Evolutionary conservation across 2,113 vertebrate genomes (phyloP), one percentile per base, ranked within the genome.

Genomic region (Octodon degus): DNA sequence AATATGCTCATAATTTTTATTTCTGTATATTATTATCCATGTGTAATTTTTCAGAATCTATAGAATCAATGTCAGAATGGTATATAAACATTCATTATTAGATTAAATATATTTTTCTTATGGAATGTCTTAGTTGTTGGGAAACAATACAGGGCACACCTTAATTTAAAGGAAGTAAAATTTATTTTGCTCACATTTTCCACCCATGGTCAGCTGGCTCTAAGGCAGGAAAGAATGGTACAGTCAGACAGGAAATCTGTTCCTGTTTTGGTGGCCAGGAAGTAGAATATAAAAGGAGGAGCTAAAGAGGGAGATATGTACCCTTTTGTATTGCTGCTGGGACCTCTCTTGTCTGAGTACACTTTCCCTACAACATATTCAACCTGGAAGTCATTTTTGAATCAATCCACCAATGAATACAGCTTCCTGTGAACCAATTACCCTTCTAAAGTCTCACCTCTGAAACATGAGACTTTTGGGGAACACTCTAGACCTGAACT

Each of bases 1-100:
- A 94, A 91, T 96, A 94, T 81, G 13, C 37, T 94, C 55, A 96
- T 72, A 92, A 97, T 91, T 97, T 97, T 89, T 97, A 79, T 96
- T 95, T 72, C 82, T 97, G 97, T 96, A 89, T 97, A 90, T 97
- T 97, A 93, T 97, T 97, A 72, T 92, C 77, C 34, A 53, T 95
- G n/a, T 40, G 63, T 3, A 37, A 68, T 94, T 91, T 97, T 90
- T 74, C 14, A 97, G 89, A 95, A 86, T 87, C 30, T 92, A 14
- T 47, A 63, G 32, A 94, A 37, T 65, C 58, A 83, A 37, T 67
- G 19, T 96, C 32, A 96, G 67, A 60, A 96, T 86, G 80, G 86
- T 43, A 72, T 80, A 72, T 27, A 96, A 43, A 60, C 92, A 89
- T 82, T 91, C n/a, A 62, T 82, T 90, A 62, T 58, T 22, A 93